A percentile compares a stretch with the other conserved stretches of the same genome.
Conservation (phyloP, 2,888 invertebrate species). For the Thecocarcelia acutangulata region DNA sequence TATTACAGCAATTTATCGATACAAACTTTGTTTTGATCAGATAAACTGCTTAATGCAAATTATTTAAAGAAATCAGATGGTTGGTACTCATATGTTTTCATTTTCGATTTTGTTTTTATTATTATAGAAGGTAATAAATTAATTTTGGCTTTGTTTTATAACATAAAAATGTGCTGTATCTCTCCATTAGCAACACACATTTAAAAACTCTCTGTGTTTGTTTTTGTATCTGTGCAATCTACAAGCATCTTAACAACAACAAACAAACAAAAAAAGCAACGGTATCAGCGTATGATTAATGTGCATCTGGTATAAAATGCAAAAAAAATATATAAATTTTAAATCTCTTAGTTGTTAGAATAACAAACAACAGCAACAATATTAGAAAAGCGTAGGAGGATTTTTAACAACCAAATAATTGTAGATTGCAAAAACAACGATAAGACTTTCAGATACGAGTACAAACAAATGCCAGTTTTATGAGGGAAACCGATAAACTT, state of each 20-base stretch:
- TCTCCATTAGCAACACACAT: constrained; percentile 44
- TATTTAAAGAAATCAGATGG: constrained; percentile 28
- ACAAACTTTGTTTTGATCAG: constrained; percentile 33
- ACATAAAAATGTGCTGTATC: constrained; percentile 13
- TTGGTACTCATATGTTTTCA: background rate
- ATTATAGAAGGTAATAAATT: constrained; percentile 55
- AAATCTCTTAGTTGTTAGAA: constrained; percentile 7
- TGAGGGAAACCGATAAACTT: constrained; percentile 4
- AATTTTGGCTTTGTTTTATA: constrained; percentile 46
- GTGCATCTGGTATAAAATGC: constrained; percentile 40
- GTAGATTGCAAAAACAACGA: constrained; percentile 32
- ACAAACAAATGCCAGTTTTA: background rate
- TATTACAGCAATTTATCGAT: constrained; percentile 52
- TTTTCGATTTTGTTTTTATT: background rate
- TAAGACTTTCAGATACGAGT: constrained; percentile 9
- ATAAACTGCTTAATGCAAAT: constrained; percentile 10
- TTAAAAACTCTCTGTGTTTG: constrained; percentile 18
- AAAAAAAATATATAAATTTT: constrained; percentile 1
- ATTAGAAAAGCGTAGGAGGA: constrained; percentile 60
- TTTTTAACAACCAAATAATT: constrained; percentile 48
- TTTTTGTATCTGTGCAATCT: constrained; percentile 47
- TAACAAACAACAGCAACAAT: background rate
- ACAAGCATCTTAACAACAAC: constrained; percentile 52
- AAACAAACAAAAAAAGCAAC: constrained; percentile 23
- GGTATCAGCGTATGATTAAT: constrained; percentile 65